Evolutionary conservation across 2,888 invertebrate species (phyloP).

Genomic region (Romanomermis culicivorax): DNA sequence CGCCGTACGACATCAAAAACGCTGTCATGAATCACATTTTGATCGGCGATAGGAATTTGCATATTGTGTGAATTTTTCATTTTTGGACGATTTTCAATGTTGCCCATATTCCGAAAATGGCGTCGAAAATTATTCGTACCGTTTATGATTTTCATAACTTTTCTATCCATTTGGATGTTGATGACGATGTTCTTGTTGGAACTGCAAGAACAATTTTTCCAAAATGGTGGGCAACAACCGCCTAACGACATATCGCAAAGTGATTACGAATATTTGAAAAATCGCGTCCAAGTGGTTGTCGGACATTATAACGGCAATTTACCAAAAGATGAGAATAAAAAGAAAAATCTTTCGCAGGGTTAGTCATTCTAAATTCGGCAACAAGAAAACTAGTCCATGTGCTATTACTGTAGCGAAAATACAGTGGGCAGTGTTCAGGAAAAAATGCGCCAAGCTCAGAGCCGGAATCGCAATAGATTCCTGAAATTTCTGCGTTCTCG

Average conservation of each 20-base stretch:
- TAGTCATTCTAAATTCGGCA: too few species aligned
- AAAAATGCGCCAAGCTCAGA: too few species aligned
- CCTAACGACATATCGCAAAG: constrained; percentile 1
- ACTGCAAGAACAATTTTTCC: constrained; percentile 17
- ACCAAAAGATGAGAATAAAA: constrained; percentile 19
- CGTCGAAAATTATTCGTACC: constrained; percentile 11
- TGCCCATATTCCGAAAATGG: constrained; percentile 2
- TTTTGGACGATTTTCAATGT: neutral
- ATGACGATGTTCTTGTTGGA: constrained; percentile 22
- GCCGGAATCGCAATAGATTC: too few species aligned
- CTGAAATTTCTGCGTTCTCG: too few species aligned
- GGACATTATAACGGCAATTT: constrained; percentile 28
- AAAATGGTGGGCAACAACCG: too few species aligned
- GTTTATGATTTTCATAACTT: constrained; percentile 16
- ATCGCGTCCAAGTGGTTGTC: constrained; percentile 23
- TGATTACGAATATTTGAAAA: constrained; percentile 10
- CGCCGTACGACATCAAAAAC: too few species aligned
- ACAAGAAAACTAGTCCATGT: too few species aligned
- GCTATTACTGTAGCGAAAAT: too few species aligned
- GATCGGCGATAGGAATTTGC: too few species aligned
- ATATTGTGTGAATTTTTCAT: neutral
- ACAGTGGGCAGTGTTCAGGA: too few species aligned
- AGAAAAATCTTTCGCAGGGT: constrained; percentile 18
- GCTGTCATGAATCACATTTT: too few species aligned
- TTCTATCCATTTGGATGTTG: constrained; percentile 21